Base-by-base conservation (phyloP, 2,113 vertebrate genomes). In the Haemorhous mexicanus region DNA sequence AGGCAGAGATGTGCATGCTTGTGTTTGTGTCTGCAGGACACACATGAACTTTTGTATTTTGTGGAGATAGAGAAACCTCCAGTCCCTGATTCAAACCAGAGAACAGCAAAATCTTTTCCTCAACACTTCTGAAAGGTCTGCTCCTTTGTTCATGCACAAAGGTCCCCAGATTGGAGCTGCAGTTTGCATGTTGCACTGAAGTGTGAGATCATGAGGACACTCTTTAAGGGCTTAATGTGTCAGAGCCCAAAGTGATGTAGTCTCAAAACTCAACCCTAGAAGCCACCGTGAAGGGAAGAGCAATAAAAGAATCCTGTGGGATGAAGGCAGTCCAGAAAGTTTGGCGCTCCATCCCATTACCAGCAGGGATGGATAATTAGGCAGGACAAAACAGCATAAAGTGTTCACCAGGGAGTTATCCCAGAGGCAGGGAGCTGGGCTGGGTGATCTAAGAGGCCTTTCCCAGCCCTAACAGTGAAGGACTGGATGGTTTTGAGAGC, bases 341-440 rank as follows among this genome's bases (percentile, higher is more conserved):
- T 93, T 76, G 77, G 92, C 90, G 66, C 69, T 94, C 86, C 53
- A 64, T 87, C 80, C 76, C 58, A 64, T 95, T 90, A 95, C 30
- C 61, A 92, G 81, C 76, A 53, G 62, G 69, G 61, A 73, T 64
- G 56, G 90, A 66, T 93, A 96, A 94, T 96, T 89, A 92, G 66
- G 58, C 61, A 93, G 93, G 94, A 90, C 83, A 96, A 75, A 96
- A 37, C 83, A 94, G 62, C 66, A 35, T 13, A 4, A 75, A 95
- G 58, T 41, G 32, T 68, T n/a, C 88, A 53, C 63, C 58, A 78
- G 90, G 92, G 83, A 96, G 68, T 37, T 63, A 64, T 89, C 52
- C 78, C 30, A 61, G 85, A 87, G 69, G 53, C 64, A 92, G 55
- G 22, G 59, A 97, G 67, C 53, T 93, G 85, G 76, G 32, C 92